phyloP scores from a whole-genome alignment of 1,140 invertebrate genomes.

The Lycorma delicatula region DNA sequence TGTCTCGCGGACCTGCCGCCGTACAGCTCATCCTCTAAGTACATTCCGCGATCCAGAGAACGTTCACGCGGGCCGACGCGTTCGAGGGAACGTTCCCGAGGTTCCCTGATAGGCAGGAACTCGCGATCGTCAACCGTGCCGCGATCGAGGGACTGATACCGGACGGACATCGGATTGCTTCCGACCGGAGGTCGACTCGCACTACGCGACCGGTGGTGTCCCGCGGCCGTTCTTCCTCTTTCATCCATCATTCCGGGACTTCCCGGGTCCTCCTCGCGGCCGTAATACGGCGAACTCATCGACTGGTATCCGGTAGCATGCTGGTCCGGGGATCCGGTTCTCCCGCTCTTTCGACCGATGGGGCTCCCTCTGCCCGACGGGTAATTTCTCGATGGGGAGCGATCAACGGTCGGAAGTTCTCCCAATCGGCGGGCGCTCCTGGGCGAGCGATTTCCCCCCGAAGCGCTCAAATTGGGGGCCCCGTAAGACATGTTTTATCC shows the following conservation, averaged over 20 bases:
- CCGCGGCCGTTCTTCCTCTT: conserved; percentile 43
- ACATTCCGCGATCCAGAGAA: conserved; percentile 52
- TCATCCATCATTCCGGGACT: conserved; percentile 49
- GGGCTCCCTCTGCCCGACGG: conserved; percentile 48
- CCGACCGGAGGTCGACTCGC: conserved; percentile 47
- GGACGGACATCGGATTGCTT: conserved; percentile 43
- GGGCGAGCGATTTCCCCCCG: conserved; percentile 49
- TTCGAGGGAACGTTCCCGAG: conserved; percentile 52
- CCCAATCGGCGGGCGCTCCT: conserved; percentile 51
- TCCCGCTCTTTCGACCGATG: conserved; percentile 43
- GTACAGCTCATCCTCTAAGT: conserved; percentile 67
- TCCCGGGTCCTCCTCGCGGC: conserved; percentile 60
- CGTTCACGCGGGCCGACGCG: conserved; percentile 48
- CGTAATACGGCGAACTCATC: conserved; percentile 49
- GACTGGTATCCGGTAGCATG: conserved; percentile 33
- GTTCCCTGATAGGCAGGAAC: conserved; percentile 70
- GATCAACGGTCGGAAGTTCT: conserved; percentile 73
- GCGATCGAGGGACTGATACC: conserved; percentile 70
- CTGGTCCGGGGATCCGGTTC: conserved; percentile 51
- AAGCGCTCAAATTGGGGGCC: conserved; percentile 40
- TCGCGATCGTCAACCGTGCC: conserved; percentile 58
- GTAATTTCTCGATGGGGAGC: conserved; percentile 66
- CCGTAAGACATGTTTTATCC: too few relatives aligned
- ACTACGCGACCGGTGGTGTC: conserved; percentile 50
- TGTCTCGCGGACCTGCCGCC: conserved; percentile 59